Percentiles rank a stretch among this genome's conserved stretches.
Evolutionary conservation across 2,113 vertebrate species (phyloP).

Genomic region (Grantiella picta): DNA sequence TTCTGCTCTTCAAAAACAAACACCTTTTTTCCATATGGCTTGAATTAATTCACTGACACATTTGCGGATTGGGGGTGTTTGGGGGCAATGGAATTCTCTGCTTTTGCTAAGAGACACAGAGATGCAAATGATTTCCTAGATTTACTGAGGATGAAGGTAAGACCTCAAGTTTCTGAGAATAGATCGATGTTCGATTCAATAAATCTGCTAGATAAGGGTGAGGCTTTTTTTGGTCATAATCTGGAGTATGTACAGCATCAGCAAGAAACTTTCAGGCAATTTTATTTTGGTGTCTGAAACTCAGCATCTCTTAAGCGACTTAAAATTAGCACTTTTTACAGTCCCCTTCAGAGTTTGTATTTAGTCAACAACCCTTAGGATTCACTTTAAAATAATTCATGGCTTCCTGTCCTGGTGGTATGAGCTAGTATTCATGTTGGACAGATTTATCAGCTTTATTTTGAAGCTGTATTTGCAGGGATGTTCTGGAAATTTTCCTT

Average conservation of each 20-base stretch:
- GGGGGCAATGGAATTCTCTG: not conserved
- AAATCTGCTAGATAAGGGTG: constrained; percentile 42
- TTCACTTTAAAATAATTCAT: not conserved
- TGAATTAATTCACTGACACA: constrained; percentile 50
- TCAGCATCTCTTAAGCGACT: not conserved
- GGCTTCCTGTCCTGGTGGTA: not conserved
- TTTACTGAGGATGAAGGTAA: constrained; percentile 42
- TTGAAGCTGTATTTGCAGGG: not conserved
- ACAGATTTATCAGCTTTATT: not conserved
- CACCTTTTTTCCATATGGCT: not conserved
- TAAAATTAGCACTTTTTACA: not conserved
- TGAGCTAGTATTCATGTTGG: not conserved
- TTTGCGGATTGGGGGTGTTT: constrained; percentile 13
- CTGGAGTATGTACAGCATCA: constrained; percentile 16
- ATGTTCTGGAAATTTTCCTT: not conserved
- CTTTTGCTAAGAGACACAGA: constrained; percentile 2
- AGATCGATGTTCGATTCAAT: constrained; percentile 51
- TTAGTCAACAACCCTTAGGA: not conserved
- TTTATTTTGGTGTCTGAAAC: not conserved
- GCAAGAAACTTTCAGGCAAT: not conserved
- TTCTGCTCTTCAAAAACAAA: not conserved
- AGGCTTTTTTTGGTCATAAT: not conserved
- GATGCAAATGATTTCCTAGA: not conserved
- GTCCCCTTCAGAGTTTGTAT: not conserved
- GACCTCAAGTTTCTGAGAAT: constrained; percentile 16